These are phyloP conservation scores for Amiota mariae DNA, from an alignment of 2,888 invertebrate species.

Conservation along the genomic window DNA sequence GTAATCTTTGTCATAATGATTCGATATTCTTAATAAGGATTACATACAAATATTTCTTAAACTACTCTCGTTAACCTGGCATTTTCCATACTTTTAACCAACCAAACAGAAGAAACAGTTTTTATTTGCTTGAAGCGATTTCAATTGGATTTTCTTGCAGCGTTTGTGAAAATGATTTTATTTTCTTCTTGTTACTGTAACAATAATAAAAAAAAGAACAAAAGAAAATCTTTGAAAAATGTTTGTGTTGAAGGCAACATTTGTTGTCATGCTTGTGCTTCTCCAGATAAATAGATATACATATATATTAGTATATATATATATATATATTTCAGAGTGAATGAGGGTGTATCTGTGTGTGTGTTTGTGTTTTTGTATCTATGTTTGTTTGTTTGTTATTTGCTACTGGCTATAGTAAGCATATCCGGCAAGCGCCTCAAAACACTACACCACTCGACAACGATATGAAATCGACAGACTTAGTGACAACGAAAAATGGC, in stretches of 20 bases:
- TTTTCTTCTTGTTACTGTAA: constrained; percentile 16
- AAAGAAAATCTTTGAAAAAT: constrained; percentile 19
- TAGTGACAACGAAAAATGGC: constrained; percentile 1
- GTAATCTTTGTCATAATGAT: too few species aligned
- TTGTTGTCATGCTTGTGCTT: neutral
- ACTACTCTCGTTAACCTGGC: too few species aligned
- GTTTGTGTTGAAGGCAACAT: constrained; percentile 12
- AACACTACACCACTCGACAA: neutral
- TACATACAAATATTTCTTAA: too few species aligned
- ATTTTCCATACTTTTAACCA: too few species aligned
- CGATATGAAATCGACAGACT: neutral
- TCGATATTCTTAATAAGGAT: too few species aligned
- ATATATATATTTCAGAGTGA: neutral
- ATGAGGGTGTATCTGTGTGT: constrained; percentile 14
- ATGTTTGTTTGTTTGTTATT: constrained; percentile 34
- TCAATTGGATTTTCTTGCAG: constrained; percentile 26
- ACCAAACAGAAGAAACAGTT: too few species aligned
- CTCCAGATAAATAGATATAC: too few species aligned
- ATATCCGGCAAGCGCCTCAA: constrained; percentile 9
- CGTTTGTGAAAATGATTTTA: constrained; percentile 20
- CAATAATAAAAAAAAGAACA: constrained; percentile 14
- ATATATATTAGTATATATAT: neutral
- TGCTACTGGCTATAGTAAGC: constrained; percentile 9
- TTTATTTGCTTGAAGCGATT: constrained; percentile 7
- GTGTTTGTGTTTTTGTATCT: constrained; percentile 10